phyloP scores from a whole-genome alignment of 2,113 vertebrate species.

The Vulpes vulpes region DNA sequence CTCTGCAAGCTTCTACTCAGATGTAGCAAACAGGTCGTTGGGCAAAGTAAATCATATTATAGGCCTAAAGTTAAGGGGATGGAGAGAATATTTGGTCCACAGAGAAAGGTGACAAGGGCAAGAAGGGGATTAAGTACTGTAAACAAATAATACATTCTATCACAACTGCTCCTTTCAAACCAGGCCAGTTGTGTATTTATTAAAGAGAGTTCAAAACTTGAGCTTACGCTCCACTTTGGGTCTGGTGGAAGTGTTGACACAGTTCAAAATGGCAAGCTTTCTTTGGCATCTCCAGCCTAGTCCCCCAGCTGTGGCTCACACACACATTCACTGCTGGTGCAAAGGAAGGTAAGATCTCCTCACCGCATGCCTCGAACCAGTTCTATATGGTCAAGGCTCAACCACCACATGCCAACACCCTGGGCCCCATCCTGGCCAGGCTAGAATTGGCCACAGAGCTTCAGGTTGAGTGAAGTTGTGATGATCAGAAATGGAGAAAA shows the following conservation, averaged over 20 bases:
- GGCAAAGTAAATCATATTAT: background rate
- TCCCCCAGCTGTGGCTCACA: background rate
- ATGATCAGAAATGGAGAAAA: conserved; percentile 68
- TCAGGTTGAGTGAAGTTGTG: conserved; percentile 65
- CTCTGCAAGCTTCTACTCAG: background rate
- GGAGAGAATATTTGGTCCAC: background rate
- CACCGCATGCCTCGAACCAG: background rate
- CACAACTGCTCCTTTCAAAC: background rate
- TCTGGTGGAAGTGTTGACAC: background rate
- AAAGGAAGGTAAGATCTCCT: background rate
- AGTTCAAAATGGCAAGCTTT: accelerated
- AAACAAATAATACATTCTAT: background rate
- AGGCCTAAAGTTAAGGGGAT: background rate
- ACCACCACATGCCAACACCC: conserved; percentile 48
- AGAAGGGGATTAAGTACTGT: background rate
- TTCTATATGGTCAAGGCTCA: conserved; percentile 65
- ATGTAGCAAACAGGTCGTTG: background rate
- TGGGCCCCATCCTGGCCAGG: conserved; percentile 49
- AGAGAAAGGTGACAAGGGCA: background rate
- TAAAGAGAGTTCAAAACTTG: background rate
- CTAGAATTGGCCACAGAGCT: conserved; percentile 74
- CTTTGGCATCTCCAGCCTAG: background rate
- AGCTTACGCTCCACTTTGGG: background rate
- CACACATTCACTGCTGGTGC: background rate
- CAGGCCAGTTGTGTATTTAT: background rate